Conservation (phyloP, 2,113 vertebrate species). For the Amazona guildingii region DNA sequence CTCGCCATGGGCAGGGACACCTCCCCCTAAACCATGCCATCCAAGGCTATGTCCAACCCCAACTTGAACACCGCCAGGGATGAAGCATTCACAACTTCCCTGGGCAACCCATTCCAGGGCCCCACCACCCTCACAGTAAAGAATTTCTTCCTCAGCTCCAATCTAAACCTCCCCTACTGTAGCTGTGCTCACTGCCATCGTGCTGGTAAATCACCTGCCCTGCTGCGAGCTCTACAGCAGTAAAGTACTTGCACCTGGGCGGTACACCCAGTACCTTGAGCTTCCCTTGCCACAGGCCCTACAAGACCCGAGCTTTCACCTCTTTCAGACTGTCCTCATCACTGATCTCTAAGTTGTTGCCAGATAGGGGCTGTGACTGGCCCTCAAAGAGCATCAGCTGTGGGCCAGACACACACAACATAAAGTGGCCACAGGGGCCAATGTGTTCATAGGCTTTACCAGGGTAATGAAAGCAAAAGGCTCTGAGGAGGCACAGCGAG, state of each 20-base stretch:
- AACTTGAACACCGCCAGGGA: too few relatives aligned
- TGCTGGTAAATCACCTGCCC: conserved; percentile 81
- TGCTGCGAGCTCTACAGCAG: conserved; percentile 72
- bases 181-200: conserved; percentile 78
- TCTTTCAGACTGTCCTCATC: conserved; percentile 80
- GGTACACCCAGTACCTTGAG: conserved; percentile 66
- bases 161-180: too few relatives aligned
- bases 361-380: conserved; percentile 77
- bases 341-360: conserved; percentile 79
- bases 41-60: too few relatives aligned
- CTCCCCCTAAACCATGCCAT: too few relatives aligned
- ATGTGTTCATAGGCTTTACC: conserved; percentile 80
- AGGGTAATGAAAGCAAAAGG: conserved; percentile 82
- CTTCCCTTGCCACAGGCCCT: conserved; percentile 76
- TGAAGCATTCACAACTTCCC: too few relatives aligned
- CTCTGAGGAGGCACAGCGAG: conserved; percentile 76
- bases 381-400: conserved; percentile 82
- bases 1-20: too few relatives aligned
- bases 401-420: conserved; percentile 45
- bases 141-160: too few relatives aligned
- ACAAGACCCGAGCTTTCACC: conserved; percentile 72
- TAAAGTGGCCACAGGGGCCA: conserved; percentile 78
- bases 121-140: too few relatives aligned
- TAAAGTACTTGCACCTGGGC: conserved; percentile 67
- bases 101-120: too few relatives aligned